Percentiles rank a stretch among this genome's conserved stretches.
These are phyloP conservation scores for Leptatherina wallacei DNA, from an alignment of 2,797 vertebrate genomes.

Conservation along the genomic window DNA sequence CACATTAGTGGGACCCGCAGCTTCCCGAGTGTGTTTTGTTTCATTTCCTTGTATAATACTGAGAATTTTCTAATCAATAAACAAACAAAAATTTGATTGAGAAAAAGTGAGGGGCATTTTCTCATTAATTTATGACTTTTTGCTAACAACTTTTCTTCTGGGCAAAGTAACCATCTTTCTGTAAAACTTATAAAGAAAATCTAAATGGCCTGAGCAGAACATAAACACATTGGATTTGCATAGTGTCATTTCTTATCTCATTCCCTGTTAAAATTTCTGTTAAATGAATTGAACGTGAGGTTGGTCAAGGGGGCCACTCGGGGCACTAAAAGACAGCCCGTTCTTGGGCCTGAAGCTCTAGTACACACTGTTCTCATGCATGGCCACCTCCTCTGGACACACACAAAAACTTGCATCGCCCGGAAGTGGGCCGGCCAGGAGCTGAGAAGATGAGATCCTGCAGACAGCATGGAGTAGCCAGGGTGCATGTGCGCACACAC, in stretches of 20 bases:
- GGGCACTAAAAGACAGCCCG: slow-evolving; percentile 38
- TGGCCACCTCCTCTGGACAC: slow-evolving; percentile 27
- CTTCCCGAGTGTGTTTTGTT: no score
- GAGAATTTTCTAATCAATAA: no score
- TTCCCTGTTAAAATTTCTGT: slow-evolving; percentile 21
- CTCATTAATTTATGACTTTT: no score
- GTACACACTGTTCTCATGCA: slow-evolving; percentile 63
- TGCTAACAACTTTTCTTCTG: no score
- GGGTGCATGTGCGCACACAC: slow-evolving; percentile 19
- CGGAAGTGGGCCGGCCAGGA: slow-evolving; percentile 68
- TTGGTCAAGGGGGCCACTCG: slow-evolving; percentile 33
- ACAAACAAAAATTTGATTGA: no score
- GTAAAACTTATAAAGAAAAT: background rate
- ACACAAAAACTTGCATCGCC: slow-evolving; percentile 51
- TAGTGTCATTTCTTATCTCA: background rate
- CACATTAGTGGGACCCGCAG: no score
- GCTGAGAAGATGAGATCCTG: slow-evolving; percentile 62
- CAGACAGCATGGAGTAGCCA: slow-evolving; percentile 57
- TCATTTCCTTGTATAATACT: no score
- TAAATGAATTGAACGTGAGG: slow-evolving; percentile 29
- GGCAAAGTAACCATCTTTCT: background rate
- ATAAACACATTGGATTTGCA: background rate
- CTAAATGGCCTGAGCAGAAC: background rate
- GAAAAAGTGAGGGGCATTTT: no score
- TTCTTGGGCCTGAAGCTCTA: slow-evolving; percentile 29